Evolutionary conservation across 2,113 vertebrate species (phyloP), one percentile per base, ranked within the genome.

Genomic region (Camelus bactrianus): DNA sequence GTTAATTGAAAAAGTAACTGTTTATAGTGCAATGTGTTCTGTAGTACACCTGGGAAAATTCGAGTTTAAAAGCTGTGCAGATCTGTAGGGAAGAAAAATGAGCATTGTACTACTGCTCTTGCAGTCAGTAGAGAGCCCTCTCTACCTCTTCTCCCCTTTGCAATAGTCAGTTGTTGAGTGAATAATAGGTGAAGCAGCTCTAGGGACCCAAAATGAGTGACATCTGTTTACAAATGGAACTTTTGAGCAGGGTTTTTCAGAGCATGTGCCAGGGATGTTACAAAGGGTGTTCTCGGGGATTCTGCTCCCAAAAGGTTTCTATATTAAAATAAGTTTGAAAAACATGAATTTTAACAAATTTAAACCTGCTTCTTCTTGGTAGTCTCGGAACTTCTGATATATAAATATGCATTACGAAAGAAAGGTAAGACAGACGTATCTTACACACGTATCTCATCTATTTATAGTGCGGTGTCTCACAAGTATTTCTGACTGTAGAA

Each of bases 1-100:
- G 8, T 20, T 92, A 96, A 96, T 94, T 97, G 65, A 62, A 72
- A 79, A 95, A 81, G 52, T 86, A 70, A 48, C 35, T 22, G 4
- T 72, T 73, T 58, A 10, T 62, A 42, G 17, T 5, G 77, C 54
- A 72, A 13, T 9, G 14, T 75, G 52, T 80, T 82, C 62, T 96
- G 7, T 48, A 46, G 76, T 52, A n/a, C 15, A 79, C 30, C n/a
- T 70, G 58, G 54, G 58, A 93, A 56, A 84, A 35, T 90, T 56
- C 5, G 58, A 35, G 0, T 73, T 84, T 77, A 92, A 88, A 79
- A 46, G 32, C 4, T 87, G 10, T 79, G 19, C 2, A 5, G 32
- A 38, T 58, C 38, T 58, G 17, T 56, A 89, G 77, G 52, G 82
- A 87, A 81, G 82, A 89, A 81, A 67, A 56, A 46, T 86, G 19